Base-by-base conservation (phyloP, 1,140 invertebrate genomes). In the Formica exsecta region DNA sequence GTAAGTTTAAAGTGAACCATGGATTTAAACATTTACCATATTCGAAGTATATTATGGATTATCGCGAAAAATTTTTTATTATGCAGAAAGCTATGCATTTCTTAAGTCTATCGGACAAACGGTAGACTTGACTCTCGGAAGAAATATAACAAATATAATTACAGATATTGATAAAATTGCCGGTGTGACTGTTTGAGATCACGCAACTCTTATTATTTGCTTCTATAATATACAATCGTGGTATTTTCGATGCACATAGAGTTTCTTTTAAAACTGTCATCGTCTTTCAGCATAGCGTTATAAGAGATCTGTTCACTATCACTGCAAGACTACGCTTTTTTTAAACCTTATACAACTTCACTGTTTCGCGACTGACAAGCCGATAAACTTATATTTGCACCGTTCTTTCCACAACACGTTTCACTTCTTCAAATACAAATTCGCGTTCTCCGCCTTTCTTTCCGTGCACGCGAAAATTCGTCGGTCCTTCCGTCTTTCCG, bases 221-320 rank as follows among this genome's bases (percentile, higher is more conserved):
- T 48, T 5, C 7, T 3, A 25, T 48, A 71, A 71, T 5, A 57
- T 22, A 0, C n/a, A 59, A 36, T 36, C 61, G 16, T n/a, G 19
- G 29, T 76, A 32, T 41, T 32, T 76, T 41, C 3, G 57, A 54
- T 57, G 22, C 22, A 80, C 32, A 41, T 19, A 51, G 51, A 36
- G 13, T 68, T 68, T 51, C 19, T 22, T n/a, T 19, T 9, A 13
- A 54, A 51, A 38, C 11, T 59, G 22, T 22, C 9, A 54, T 66
- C 19, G 61, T 59, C 36, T 80, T 57, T 38, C 16, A 32, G 4
- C 1, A 29, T 57, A 16, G 6, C 22, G 1, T 2, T 16, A 48
- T 48, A 1, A 36, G 29, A 74, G 7, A 74, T 59, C 13, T 41
- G 16, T 79, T 57, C 65, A 71, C 77, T 80, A 19, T 41, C 77